phyloP scores from a whole-genome alignment of 2,797 vertebrate species.

The Hemibagrus guttatus region DNA sequence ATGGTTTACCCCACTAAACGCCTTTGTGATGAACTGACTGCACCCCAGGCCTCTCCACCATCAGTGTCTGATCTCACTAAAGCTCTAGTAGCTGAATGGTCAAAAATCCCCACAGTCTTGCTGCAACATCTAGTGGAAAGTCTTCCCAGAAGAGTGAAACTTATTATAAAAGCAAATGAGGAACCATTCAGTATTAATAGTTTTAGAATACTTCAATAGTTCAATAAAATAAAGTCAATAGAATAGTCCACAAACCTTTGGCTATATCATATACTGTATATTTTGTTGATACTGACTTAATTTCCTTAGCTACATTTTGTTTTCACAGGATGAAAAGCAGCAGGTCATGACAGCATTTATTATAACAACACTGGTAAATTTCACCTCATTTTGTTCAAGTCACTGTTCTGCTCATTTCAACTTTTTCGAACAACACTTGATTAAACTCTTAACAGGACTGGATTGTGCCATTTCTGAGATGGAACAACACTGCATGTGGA shows the following conservation, averaged over 20 bases:
- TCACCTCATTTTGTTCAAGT: not conserved
- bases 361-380: not conserved
- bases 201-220: too few species aligned
- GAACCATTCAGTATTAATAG: not conserved
- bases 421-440: not conserved
- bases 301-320: not conserved
- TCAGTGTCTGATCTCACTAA: too few species aligned
- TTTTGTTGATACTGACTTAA: not conserved
- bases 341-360: not conserved
- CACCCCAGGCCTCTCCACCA: too few species aligned
- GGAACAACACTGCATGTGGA: slow-evolving; percentile 59
- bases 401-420: not conserved
- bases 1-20: too few species aligned
- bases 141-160: not conserved
- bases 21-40: too few species aligned
- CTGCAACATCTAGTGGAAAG: not conserved
- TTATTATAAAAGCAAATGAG: not conserved
- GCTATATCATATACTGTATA: not conserved
- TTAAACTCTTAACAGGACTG: slow-evolving; percentile 6
- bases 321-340: slow-evolving; percentile 1
- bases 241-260: not conserved
- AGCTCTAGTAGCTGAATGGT: too few species aligned
- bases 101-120: too few species aligned
- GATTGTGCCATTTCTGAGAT: slow-evolving; percentile 43
- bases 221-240: too few species aligned